Evolutionary conservation across 1,140 invertebrate genomes (phyloP).

Genomic region (Planococcus citri): DNA sequence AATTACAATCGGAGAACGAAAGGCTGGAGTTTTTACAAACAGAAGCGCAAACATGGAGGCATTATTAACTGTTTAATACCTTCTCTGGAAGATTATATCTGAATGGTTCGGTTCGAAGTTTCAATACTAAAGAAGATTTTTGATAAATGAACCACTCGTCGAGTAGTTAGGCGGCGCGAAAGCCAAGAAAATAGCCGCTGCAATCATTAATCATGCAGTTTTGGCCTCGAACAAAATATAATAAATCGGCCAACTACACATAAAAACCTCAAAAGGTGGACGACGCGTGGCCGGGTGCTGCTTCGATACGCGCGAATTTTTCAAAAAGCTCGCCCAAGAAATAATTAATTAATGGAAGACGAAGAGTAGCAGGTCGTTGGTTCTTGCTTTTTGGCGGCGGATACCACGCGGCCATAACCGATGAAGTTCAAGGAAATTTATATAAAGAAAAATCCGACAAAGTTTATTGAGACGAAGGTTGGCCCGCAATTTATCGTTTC

Average conservation of each 20-base stretch:
- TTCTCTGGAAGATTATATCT: background rate
- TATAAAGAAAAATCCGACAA: background rate
- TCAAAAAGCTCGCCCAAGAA: background rate
- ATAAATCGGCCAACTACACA: background rate
- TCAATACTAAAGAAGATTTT: background rate
- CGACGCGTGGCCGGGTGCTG: too few species aligned
- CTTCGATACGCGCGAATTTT: too few species aligned
- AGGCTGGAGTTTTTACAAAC: background rate
- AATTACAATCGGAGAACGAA: background rate
- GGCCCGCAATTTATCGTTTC: background rate
- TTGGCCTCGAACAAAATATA: background rate
- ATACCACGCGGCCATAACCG: background rate
- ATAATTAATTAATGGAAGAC: background rate
- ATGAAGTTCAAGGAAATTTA: background rate
- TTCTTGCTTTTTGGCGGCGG: too few species aligned
- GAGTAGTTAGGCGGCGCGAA: too few species aligned
- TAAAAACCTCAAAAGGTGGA: background rate
- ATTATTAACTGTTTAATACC: background rate
- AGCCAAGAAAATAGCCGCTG: background rate
- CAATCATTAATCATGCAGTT: background rate
- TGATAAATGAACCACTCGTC: background rate
- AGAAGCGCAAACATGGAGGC: background rate
- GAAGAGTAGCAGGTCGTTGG: too few species aligned
- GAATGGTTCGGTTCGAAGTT: background rate
- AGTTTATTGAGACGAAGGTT: background rate